Evolutionary conservation across 2,888 invertebrate species (phyloP).

Genomic region (Prosapia bicincta): DNA sequence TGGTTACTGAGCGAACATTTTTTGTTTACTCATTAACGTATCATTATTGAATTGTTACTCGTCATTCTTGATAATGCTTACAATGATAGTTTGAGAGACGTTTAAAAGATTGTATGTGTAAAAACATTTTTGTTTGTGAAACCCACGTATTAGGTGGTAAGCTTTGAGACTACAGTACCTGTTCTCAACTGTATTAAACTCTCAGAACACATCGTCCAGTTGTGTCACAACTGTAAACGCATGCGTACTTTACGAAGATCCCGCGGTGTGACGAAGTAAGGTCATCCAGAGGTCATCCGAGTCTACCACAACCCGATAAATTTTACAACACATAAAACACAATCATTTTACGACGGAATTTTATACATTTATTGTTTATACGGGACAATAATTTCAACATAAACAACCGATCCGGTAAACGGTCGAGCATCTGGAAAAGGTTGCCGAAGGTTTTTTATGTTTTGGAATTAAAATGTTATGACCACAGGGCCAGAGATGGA

Average conservation of each 20-base stretch:
- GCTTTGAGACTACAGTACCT: no score
- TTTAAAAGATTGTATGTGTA: no score
- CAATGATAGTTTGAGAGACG: no score
- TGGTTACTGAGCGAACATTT: no score
- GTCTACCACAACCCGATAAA: background rate
- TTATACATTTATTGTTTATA: background rate
- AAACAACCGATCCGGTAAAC: background rate
- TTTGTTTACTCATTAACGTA: no score
- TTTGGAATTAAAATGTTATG: background rate
- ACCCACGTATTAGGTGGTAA: no score
- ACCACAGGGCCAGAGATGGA: background rate
- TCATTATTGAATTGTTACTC: no score
- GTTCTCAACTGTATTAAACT: background rate
- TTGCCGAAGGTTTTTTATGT: background rate
- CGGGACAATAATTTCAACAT: background rate
- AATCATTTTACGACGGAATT: background rate
- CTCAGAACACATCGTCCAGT: background rate
- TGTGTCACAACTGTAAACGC: background rate
- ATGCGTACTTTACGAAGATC: background rate
- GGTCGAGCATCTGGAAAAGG: background rate
- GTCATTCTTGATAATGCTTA: no score
- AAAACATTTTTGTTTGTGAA: no score
- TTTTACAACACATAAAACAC: background rate
- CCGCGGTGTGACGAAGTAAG: background rate
- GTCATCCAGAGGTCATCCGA: background rate